These are phyloP conservation scores for Salminus brasiliensis DNA, from an alignment of 2,113 vertebrate genomes.

Conservation along the genomic window DNA sequence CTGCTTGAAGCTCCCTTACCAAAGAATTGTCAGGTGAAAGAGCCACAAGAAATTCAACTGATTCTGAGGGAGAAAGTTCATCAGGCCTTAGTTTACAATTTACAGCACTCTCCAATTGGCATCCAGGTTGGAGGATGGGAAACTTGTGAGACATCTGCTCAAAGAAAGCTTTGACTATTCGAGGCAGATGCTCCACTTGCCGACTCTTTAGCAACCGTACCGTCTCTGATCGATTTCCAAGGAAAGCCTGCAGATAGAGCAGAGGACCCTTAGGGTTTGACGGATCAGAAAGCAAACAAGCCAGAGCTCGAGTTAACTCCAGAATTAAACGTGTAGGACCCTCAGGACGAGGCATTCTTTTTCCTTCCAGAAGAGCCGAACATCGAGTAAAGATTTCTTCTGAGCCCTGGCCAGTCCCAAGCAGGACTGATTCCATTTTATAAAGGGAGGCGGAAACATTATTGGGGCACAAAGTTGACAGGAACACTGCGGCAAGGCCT, in stretches of 20 bases:
- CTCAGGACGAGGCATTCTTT: slow-evolving; percentile 29
- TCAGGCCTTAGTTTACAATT: slow-evolving; percentile 11
- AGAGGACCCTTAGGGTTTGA: slow-evolving; percentile 62
- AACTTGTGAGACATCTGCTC: slow-evolving; percentile 54
- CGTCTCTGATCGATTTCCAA: slow-evolving; percentile 59
- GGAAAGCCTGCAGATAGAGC: slow-evolving; percentile 83
- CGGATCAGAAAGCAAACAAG: slow-evolving; percentile 75
- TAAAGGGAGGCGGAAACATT: slow-evolving; percentile 79
- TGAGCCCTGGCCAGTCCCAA: slow-evolving; percentile 63
- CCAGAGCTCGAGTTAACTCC: slow-evolving; percentile 82
- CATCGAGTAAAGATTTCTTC: slow-evolving; percentile 80
- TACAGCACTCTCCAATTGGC: neutral
- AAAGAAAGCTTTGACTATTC: slow-evolving; percentile 72
- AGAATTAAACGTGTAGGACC: slow-evolving; percentile 66
- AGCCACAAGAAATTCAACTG: slow-evolving; percentile 75
- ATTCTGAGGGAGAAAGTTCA: slow-evolving; percentile 50
- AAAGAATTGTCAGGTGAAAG: slow-evolving; percentile 70
- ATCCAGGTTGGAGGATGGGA: slow-evolving; percentile 40
- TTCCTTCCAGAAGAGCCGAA: slow-evolving; percentile 70
- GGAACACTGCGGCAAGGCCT: slow-evolving; percentile 80
- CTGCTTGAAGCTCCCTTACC: slow-evolving; percentile 69
- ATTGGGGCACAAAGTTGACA: slow-evolving; percentile 81
- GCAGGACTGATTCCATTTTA: slow-evolving; percentile 80
- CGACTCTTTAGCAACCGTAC: slow-evolving; percentile 72
- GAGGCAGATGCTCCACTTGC: slow-evolving; percentile 79